Conservation (phyloP, 2,888 invertebrate species). For the Helleia helle region DNA sequence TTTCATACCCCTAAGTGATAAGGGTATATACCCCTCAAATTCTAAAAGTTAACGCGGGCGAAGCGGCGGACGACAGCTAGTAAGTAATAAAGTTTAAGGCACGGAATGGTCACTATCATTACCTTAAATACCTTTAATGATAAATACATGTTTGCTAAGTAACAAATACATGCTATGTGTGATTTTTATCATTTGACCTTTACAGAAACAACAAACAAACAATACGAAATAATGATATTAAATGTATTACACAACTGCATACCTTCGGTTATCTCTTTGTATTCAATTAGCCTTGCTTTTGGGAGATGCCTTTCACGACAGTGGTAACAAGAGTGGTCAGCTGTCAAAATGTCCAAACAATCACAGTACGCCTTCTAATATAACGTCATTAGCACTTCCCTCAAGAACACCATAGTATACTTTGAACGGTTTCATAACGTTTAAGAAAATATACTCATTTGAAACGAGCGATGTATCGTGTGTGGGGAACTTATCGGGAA, state of each 20-base stretch:
- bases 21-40: too few species aligned
- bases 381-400: slow-evolving; percentile 18
- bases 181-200: background rate
- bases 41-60: too few species aligned
- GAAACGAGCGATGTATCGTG: slow-evolving; percentile 27
- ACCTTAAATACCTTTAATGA: too few species aligned
- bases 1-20: too few species aligned
- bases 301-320: slow-evolving; percentile 69
- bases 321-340: slow-evolving; percentile 71
- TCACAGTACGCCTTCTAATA: slow-evolving; percentile 43
- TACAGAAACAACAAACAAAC: slow-evolving; percentile 10
- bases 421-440: slow-evolving; percentile 13
- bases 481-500: slow-evolving; percentile 9
- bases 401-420: slow-evolving; percentile 7
- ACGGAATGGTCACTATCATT: too few species aligned
- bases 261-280: slow-evolving; percentile 66
- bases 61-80: too few species aligned
- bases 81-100: too few species aligned
- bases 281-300: slow-evolving; percentile 72
- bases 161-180: too few species aligned
- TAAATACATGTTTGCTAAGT: too few species aligned
- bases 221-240: slow-evolving; percentile 24
- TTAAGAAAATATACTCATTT: too few species aligned
- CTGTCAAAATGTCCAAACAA: slow-evolving; percentile 73
- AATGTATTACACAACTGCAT: slow-evolving; percentile 55